phyloP scores from a whole-genome alignment of 2,113 vertebrate species.

The Bostrychus sinensis region DNA sequence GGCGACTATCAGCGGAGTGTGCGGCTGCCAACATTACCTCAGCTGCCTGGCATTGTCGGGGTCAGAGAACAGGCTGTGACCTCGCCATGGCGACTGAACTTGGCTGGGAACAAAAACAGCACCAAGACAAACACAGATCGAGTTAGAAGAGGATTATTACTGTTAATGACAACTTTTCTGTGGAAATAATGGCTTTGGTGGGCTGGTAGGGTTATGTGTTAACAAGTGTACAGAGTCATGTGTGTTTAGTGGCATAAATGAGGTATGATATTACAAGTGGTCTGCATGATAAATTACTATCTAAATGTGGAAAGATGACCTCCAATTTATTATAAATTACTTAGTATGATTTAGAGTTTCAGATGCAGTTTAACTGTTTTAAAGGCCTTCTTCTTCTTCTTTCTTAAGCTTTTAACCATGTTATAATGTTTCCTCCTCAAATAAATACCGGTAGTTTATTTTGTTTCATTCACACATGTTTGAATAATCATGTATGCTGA shows the following conservation, averaged over 20 bases:
- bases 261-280: constrained; percentile 4
- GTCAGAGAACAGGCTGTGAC: constrained; percentile 80
- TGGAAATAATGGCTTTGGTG: background rate
- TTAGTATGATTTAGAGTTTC: too few species aligned
- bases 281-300: background rate
- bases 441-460: too few species aligned
- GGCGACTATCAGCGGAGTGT: constrained; percentile 77
- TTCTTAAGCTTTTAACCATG: too few species aligned
- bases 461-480: too few species aligned
- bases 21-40: constrained; percentile 79
- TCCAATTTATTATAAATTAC: too few species aligned
- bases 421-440: too few species aligned
- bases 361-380: too few species aligned
- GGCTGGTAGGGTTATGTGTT: background rate
- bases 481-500: too few species aligned
- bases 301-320: too few species aligned
- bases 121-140: constrained; percentile 22
- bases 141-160: constrained; percentile 2
- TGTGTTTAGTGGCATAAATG: too few species aligned
- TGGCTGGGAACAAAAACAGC: constrained; percentile 64
- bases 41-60: constrained; percentile 79
- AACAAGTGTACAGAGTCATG: too few species aligned
- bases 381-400: too few species aligned
- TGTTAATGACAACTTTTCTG: constrained; percentile 18
- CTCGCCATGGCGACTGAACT: constrained; percentile 72